Evolutionary conservation across 64 coral and sea anemone species (phyloP), one percentile per base, ranked within the genome.

Genomic region (Acropora yongei): DNA sequence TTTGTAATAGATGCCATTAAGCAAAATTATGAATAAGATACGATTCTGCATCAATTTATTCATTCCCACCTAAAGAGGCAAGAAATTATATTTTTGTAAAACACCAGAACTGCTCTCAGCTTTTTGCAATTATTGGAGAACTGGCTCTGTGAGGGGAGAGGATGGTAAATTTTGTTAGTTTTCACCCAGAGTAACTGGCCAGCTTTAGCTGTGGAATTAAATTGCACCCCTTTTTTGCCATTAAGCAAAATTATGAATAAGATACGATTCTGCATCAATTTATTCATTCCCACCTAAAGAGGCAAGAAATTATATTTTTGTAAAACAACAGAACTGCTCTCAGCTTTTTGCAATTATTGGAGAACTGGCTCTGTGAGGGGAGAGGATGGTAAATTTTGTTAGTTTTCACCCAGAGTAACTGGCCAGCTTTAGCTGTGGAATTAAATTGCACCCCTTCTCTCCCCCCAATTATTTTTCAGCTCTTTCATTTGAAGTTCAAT

Each of bases 21-120:
- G 58, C 57, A 60, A 14, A 41, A n/a, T 49, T 47, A 85, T 63
- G 50, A 63, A 10, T 80, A 80, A 80, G 49, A 80, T 80, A 10
- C 8, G 49, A 80, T 9, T 3, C 10, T 63, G 58, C 13, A 19
- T 71, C 39, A 71, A 20, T 3, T 71, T 4, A 71, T n/a, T 71
- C 5, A 71, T 71, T 71, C 18, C 39, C 68, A 30, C 39, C 9
- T 20, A 6, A 20, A 71, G 17, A 71, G 4, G 3, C 13, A 13
- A 71, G 68, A 71, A 71, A 71, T 71, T n/a, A 71, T 20, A 71
- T 71, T 5, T 71, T 71, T 63, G 2, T 11, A 63, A 63, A 63
- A 63, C 58, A 11, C 16, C 2, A 13, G 16, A 63, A 63, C 58
- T 63, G 58, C 16, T 18, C 16, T 13, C 8, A 63, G 9, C 3